Percentiles rank a stretch among this genome's conserved stretches.
Evolutionary conservation across 2,797 vertebrate genomes (phyloP).

Genomic region (Stomatorhinus walkeri): DNA sequence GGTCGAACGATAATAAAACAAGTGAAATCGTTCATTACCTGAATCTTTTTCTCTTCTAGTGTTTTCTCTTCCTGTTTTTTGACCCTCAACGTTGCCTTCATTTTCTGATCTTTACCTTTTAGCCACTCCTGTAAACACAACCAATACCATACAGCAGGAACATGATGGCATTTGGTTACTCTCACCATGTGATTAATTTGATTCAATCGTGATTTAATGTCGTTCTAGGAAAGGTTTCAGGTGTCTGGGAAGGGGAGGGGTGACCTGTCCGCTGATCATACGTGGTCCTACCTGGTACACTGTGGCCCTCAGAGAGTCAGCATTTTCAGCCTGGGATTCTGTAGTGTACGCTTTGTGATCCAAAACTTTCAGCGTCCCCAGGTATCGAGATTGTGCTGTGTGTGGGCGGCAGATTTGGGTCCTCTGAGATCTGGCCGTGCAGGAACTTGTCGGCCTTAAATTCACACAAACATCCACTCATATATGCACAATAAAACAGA

Average conservation of each 20-base stretch:
- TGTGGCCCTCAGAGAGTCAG: slow-evolving; percentile 73
- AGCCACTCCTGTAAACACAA: slow-evolving; percentile 74
- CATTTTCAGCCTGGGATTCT: slow-evolving; percentile 55
- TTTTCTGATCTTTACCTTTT: slow-evolving; percentile 70
- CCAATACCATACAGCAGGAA: neutral
- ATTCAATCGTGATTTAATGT: neutral
- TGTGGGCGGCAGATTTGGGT: slow-evolving; percentile 40
- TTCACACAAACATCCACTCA: neutral
- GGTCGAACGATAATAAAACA: neutral
- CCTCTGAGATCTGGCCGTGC: slow-evolving; percentile 48
- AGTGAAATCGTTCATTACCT: slow-evolving; percentile 39
- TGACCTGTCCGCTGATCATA: slow-evolving; percentile 2
- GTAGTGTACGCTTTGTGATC: slow-evolving; percentile 59
- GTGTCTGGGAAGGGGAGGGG: neutral
- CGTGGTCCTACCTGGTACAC: slow-evolving; percentile 78
- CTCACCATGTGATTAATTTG: neutral
- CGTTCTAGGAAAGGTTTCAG: neutral
- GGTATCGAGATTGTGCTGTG: slow-evolving; percentile 66
- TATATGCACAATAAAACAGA: neutral
- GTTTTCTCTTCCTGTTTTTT: slow-evolving; percentile 71
- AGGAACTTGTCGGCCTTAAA: slow-evolving; percentile 55
- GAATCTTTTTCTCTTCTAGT: slow-evolving; percentile 52
- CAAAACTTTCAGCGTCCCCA: slow-evolving; percentile 75
- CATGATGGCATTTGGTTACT: neutral
- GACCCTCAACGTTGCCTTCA: slow-evolving; percentile 53